These are phyloP conservation scores for Motacilla alba DNA, from an alignment of 2,113 vertebrate genomes.

Conservation along the genomic window DNA sequence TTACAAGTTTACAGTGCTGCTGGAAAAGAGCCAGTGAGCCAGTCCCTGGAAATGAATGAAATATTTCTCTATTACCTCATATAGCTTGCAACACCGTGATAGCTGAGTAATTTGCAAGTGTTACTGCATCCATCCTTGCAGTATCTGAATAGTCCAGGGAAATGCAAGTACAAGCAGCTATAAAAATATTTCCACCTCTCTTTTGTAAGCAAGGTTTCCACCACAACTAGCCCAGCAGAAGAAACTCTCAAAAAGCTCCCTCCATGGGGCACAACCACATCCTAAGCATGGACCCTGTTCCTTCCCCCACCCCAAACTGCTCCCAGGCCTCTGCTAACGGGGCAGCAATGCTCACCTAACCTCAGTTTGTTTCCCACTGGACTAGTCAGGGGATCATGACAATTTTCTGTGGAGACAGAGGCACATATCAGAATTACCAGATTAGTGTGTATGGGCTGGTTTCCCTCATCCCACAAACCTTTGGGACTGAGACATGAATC, in stretches of 20 bases:
- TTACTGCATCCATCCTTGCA: neutral
- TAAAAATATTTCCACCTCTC: neutral
- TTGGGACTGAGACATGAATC: neutral
- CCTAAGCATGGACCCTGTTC: neutral
- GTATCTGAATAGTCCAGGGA: neutral
- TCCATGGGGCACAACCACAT: fast-evolving
- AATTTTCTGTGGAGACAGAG: neutral
- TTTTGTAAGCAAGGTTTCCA: neutral
- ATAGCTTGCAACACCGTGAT: neutral
- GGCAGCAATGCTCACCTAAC: neutral
- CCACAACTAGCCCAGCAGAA: neutral
- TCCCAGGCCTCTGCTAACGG: neutral
- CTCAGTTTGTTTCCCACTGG: neutral
- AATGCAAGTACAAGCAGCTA: neutral
- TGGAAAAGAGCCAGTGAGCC: conserved; percentile 14
- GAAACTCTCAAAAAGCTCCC: neutral
- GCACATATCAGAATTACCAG: neutral
- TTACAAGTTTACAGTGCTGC: conserved; percentile 15
- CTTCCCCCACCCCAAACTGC: neutral
- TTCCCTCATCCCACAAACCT: neutral
- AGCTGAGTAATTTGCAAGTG: neutral
- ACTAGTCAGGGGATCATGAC: neutral
- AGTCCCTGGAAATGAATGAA: conserved; percentile 40
- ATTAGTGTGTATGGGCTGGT: neutral
- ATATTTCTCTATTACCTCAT: conserved; percentile 45